phyloP scores from a whole-genome alignment of 35 echinoderm and acorn worm genomes.

The Amphiura filiformis region DNA sequence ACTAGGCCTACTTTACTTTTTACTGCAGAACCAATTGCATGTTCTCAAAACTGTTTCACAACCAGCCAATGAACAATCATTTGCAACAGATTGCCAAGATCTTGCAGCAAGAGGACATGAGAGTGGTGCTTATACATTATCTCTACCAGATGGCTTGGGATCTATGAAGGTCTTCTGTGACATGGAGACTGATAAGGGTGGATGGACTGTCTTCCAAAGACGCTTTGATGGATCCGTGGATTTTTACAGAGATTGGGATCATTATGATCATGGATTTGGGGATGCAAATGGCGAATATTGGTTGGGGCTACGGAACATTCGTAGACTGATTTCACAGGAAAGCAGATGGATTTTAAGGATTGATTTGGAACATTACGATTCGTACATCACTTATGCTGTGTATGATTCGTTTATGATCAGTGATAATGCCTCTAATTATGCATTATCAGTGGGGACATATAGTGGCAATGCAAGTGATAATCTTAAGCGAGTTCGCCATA shows the following conservation, averaged over 20 bases:
- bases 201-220: not conserved
- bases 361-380: not conserved
- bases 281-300: not conserved
- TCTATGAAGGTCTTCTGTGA: not conserved
- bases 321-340: not conserved
- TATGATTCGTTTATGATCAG: slow-evolving; percentile 3
- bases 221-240: not conserved
- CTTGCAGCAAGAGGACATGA: too few species aligned
- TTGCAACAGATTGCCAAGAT: not conserved
- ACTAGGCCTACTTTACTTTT: too few species aligned
- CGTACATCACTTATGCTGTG: too few species aligned
- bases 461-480: not conserved
- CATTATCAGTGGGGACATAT: not conserved
- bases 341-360: not conserved
- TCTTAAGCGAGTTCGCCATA: not conserved
- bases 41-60: not conserved
- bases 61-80: not conserved
- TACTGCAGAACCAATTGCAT: too few species aligned
- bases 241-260: not conserved
- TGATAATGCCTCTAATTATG: slow-evolving; percentile 5
- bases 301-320: not conserved
- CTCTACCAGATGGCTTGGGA: not conserved
- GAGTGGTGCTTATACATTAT: not conserved
- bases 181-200: not conserved
- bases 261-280: not conserved